These are phyloP conservation scores for Cyclargus thomasi DNA, from an alignment of 1,140 invertebrate species.

Conservation along the genomic window DNA sequence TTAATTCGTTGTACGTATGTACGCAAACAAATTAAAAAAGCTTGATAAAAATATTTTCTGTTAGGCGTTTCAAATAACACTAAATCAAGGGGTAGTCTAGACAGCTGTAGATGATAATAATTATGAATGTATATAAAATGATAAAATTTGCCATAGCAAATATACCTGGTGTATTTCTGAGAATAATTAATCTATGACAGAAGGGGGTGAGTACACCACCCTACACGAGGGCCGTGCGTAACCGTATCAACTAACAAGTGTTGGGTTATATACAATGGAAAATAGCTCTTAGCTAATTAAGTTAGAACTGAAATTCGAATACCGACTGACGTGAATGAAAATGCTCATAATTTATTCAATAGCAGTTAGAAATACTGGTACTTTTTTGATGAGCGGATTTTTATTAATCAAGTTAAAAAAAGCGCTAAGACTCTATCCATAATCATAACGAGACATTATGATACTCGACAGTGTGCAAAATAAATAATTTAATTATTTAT, in stretches of 20 bases:
- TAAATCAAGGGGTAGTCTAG: too few relatives aligned
- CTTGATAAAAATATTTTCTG: too few relatives aligned
- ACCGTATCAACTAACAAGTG: conserved; percentile 40
- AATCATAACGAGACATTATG: too few relatives aligned
- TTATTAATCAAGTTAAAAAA: too few relatives aligned
- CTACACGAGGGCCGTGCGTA: conserved; percentile 48
- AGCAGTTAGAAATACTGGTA: not conserved
- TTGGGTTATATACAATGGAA: conserved; percentile 18
- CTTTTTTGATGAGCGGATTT: not conserved
- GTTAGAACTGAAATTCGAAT: not conserved
- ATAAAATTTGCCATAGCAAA: not conserved
- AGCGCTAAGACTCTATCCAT: too few relatives aligned
- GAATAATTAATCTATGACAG: conserved; percentile 33
- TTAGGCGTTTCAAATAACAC: too few relatives aligned
- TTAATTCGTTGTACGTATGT: too few relatives aligned
- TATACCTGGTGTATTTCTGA: not conserved
- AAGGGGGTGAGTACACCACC: conserved; percentile 53
- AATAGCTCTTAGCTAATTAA: conserved; percentile 11
- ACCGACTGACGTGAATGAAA: not conserved
- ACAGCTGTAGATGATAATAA: too few relatives aligned
- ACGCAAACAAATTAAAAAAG: too few relatives aligned
- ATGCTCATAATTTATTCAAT: conserved; percentile 1
- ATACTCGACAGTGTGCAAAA: too few relatives aligned
- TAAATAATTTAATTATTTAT: too few relatives aligned
- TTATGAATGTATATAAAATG: not conserved